phyloP scores from a whole-genome alignment of 2,888 invertebrate genomes.

The Cyclophora punctaria region DNA sequence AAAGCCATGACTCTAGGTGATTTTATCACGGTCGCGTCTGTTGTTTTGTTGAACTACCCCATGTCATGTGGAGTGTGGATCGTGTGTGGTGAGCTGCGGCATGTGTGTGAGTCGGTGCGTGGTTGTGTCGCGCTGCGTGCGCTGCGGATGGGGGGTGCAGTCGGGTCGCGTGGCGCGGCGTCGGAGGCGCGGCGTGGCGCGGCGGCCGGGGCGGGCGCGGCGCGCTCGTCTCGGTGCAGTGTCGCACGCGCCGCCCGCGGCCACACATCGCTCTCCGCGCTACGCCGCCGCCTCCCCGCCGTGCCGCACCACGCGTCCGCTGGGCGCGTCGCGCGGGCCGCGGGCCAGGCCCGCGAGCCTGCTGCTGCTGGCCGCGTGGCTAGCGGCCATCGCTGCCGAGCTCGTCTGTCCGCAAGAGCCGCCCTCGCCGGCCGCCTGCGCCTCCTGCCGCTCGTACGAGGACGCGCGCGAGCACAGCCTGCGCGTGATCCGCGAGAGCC shows the following conservation, averaged over 20 bases:
- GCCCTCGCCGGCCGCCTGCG: conserved; percentile 55
- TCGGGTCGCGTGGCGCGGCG: conserved; percentile 21
- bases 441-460: conserved; percentile 72
- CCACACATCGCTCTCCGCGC: conserved; percentile 65
- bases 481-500: conserved; percentile 78
- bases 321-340: conserved; percentile 74
- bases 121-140: too few species aligned
- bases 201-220: conserved; percentile 11
- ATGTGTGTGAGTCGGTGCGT: conserved; percentile 22
- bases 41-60: too few species aligned
- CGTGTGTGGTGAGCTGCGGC: conserved; percentile 22
- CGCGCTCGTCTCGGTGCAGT: conserved; percentile 42
- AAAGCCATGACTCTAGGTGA: too few species aligned
- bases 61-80: conserved; percentile 1
- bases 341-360: conserved; percentile 75
- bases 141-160: too few species aligned
- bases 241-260: conserved; percentile 71
- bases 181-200: conserved; percentile 12
- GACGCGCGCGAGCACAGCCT: conserved; percentile 77
- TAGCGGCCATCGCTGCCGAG: conserved; percentile 61
- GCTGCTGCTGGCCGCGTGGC: conserved; percentile 71
- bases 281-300: conserved; percentile 68
- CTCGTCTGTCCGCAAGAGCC: conserved; percentile 56
- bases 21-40: too few species aligned
- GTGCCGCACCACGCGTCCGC: conserved; percentile 74